phyloP scores from a whole-genome alignment of 2,797 vertebrate genomes.

The Protonibea diacanthus region DNA sequence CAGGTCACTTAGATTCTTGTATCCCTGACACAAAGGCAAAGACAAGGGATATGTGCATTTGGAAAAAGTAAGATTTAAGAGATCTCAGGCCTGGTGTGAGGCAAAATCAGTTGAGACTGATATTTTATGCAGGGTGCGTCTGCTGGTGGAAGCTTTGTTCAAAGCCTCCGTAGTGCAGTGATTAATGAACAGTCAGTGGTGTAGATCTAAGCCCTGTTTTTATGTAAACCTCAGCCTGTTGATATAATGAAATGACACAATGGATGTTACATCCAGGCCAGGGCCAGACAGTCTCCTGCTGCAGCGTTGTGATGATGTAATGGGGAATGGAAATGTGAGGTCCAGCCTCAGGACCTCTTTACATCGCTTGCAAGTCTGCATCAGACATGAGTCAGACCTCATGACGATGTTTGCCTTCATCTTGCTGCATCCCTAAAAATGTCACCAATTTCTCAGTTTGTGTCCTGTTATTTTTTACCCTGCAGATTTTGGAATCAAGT shows the following conservation, averaged over 20 bases:
- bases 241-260: conserved; percentile 52
- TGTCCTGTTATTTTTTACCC: background rate
- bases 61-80: conserved; percentile 16
- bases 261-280: conserved; percentile 29
- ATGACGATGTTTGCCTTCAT: conserved; percentile 52
- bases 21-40: conserved; percentile 2
- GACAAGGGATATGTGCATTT: background rate
- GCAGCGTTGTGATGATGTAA: conserved; percentile 47
- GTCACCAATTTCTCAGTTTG: conserved; percentile 29
- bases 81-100: conserved; percentile 9
- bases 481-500: conserved; percentile 12
- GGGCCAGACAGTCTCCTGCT: conserved; percentile 37
- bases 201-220: conserved; percentile 45
- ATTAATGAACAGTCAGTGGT: conserved; percentile 43
- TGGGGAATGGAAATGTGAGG: conserved; percentile 29
- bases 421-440: conserved; percentile 42
- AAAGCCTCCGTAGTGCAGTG: conserved; percentile 11
- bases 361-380: conserved; percentile 66
- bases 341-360: conserved; percentile 36
- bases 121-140: conserved; percentile 28
- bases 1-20: background rate
- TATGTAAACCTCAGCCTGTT: conserved; percentile 51
- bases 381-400: conserved; percentile 69
- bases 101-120: conserved; percentile 11
- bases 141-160: conserved; percentile 28